Base-by-base conservation (phyloP, 2,888 invertebrate species). In the Nemotelus pantherinus region DNA sequence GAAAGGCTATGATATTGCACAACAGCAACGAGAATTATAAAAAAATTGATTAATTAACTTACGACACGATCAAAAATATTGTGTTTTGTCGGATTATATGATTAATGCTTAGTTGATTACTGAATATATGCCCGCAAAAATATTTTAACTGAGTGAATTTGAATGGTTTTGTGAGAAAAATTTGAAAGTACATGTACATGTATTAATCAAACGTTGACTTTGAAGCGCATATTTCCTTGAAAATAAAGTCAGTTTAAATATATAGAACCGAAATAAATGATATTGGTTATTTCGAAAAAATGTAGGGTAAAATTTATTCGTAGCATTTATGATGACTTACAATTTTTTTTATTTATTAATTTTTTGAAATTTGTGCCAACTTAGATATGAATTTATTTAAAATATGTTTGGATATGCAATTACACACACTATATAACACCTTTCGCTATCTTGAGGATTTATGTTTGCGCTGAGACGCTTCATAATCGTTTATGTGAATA, bases 1-100 rank as follows among this genome's bases (percentile, higher is more conserved):
- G 53, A 53, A 53, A 53, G 10, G 53, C 53, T 53, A 7, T 7
- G 10, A 10, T 7, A 53, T 53, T 1, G 10, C 53, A 53, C 6
- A 53, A 53, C 25, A 25, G 25, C 25, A 25, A 25, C 25, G 10
- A 10, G 53, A 53, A 6, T 53, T 6, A 10, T 7, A 53, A 10
- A 7, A 53, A 53, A 53, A 7, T 53, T 64, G 64, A 64, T 64
- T 64, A 64, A 64, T 64, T 64, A 64, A 64, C 64, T 64, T 45
- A 64, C 25, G 44, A 43, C 43, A 64, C 44, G 7, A 64, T 43
- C 64, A 43, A 43, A 9, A 64, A 41, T 41, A 64, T 43, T 41
- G 43, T 64, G 64, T 53, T 6, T 6, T 53, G 44, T 64, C 41
- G 10, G 43, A 39, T 41, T 41, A 43, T 43, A 41, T 64, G 64